A percentile compares a stretch with the other conserved stretches of the same genome.
phyloP scores from a whole-genome alignment of 2,888 invertebrate species.

The Rugalucina vietnamica region DNA sequence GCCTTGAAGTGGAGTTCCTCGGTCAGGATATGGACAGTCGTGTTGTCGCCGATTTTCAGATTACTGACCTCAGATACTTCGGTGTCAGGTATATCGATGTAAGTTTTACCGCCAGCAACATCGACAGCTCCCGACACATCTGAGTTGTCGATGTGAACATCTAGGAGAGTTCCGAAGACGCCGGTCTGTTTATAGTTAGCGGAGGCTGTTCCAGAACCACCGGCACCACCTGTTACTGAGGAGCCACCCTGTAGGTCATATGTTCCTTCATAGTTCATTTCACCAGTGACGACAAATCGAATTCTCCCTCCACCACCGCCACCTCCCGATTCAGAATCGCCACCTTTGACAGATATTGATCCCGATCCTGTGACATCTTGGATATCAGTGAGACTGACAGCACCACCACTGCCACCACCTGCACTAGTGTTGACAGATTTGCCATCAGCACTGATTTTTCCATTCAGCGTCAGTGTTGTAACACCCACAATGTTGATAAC shows the following conservation, averaged over 20 bases:
- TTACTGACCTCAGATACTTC: constrained; percentile 43
- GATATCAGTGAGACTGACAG: constrained; percentile 37
- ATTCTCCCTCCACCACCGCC: constrained; percentile 75
- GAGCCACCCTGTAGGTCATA: constrained; percentile 65
- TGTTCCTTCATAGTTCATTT: constrained; percentile 67
- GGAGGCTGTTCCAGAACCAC: constrained; percentile 71
- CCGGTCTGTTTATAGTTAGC: constrained; percentile 38
- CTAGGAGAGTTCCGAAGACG: constrained; percentile 27
- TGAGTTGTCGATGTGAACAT: constrained; percentile 57
- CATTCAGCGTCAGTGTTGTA: constrained; percentile 58
- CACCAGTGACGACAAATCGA: constrained; percentile 44
- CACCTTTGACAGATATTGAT: constrained; percentile 62
- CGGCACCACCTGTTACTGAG: constrained; percentile 54
- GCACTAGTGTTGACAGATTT: constrained; percentile 45
- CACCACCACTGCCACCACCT: constrained; percentile 73
- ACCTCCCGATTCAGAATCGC: constrained; percentile 57
- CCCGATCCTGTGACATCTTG: constrained; percentile 63
- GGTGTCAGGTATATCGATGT: constrained; percentile 50
- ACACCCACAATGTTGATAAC: constrained; percentile 45
- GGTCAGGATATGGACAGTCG: constrained; percentile 53
- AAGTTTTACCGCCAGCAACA: constrained; percentile 48
- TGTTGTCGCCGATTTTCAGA: constrained; percentile 58
- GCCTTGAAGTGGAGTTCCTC: constrained; percentile 59
- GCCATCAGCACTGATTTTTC: constrained; percentile 67
- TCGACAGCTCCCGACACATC: constrained; percentile 45